phyloP scores from a whole-genome alignment of 2,113 vertebrate species.

The Ovibos moschatus region DNA sequence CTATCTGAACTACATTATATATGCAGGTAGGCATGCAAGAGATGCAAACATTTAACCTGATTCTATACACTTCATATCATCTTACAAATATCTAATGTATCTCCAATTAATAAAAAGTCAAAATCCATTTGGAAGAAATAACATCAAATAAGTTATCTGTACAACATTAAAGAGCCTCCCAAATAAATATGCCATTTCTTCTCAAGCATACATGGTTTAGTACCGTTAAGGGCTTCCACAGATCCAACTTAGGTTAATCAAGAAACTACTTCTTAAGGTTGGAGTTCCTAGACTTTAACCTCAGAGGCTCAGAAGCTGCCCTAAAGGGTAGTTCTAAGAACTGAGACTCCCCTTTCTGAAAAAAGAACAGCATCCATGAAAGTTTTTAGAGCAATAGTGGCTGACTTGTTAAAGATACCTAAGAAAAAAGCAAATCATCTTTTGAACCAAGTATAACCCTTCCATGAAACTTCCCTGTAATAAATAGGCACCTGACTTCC shows the following conservation, averaged over 20 bases:
- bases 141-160: background rate
- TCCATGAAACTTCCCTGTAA: background rate
- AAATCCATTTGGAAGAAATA: background rate
- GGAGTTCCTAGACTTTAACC: background rate
- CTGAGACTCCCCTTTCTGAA: background rate
- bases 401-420: background rate
- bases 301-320: background rate
- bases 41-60: background rate
- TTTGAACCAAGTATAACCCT: background rate
- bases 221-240: background rate
- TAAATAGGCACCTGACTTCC: background rate
- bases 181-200: background rate
- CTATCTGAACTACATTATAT: background rate
- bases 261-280: background rate
- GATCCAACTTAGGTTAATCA: background rate
- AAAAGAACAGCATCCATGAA: background rate
- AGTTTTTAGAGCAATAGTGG: background rate
- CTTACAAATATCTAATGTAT: constrained; percentile 5
- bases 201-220: background rate
- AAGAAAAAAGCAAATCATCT: background rate
- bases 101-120: background rate
- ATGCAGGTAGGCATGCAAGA: background rate
- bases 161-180: background rate
- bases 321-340: background rate
- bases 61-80: background rate